Conservation (phyloP, 1,140 invertebrate species). For the Oscheius sp. region DNA sequence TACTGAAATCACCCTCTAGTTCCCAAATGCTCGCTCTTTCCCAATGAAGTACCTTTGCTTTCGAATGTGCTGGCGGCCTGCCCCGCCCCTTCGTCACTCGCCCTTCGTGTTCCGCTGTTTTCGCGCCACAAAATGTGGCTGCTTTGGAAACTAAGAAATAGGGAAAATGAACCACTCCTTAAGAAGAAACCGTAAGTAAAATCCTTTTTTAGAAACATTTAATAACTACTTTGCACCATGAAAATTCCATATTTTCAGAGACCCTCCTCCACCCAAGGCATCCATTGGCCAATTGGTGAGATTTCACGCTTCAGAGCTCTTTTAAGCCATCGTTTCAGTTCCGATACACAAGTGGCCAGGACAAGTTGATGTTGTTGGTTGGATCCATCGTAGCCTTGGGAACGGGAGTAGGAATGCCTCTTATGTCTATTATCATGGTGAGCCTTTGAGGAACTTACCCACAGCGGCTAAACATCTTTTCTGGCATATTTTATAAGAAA, state of each 20-base stretch:
- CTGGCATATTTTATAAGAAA: not conserved
- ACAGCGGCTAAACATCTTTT: not conserved
- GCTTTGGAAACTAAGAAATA: not conserved
- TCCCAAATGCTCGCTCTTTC: too few species aligned
- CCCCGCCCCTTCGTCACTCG: not conserved
- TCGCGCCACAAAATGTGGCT: not conserved
- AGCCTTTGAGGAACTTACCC: not conserved
- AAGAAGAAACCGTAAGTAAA: not conserved
- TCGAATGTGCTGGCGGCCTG: too few species aligned
- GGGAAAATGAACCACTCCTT: not conserved
- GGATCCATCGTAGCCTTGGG: slow-evolving; percentile 26
- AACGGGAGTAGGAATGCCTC: slow-evolving; percentile 39
- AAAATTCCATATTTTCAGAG: not conserved
- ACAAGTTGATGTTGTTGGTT: slow-evolving; percentile 32
- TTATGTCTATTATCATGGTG: slow-evolving; percentile 42
- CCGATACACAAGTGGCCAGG: slow-evolving; percentile 38
- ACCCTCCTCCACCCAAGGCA: slow-evolving; percentile 1
- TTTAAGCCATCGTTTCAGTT: slow-evolving; percentile 27
- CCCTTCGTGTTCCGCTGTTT: too few species aligned
- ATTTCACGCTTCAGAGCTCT: not conserved
- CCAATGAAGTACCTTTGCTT: too few species aligned
- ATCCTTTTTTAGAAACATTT: not conserved
- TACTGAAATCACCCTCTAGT: too few species aligned
- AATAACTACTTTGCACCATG: not conserved
- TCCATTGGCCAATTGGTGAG: slow-evolving; percentile 32